These are phyloP conservation scores for Gila robusta DNA, from an alignment of 2,797 vertebrate species.

Conservation along the genomic window DNA sequence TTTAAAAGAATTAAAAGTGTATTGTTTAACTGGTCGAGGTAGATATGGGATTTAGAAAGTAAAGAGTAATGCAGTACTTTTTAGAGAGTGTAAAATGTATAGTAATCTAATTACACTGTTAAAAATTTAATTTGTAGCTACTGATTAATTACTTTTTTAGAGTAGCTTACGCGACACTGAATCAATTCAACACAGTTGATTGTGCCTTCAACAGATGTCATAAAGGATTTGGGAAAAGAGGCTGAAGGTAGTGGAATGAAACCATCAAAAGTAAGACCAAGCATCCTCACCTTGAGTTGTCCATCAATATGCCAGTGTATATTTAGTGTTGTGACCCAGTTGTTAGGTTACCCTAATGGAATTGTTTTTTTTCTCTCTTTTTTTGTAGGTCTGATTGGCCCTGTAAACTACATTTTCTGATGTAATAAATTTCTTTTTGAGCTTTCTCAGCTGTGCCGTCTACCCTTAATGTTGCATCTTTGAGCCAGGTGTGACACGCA, in stretches of 20 bases:
- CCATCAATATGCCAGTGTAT: background rate
- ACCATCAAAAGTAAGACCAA: slow-evolving; percentile 49
- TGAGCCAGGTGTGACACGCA: no score
- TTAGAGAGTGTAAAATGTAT: background rate
- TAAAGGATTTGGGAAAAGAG: slow-evolving; percentile 39
- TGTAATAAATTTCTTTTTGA: rapidly evolving
- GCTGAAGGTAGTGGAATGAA: slow-evolving; percentile 26
- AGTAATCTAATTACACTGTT: background rate
- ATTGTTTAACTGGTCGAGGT: background rate
- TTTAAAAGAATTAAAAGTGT: background rate
- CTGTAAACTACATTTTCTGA: background rate
- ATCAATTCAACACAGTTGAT: background rate
- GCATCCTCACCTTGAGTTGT: background rate
- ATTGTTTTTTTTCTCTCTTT: background rate
- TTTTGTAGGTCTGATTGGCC: background rate
- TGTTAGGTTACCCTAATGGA: background rate
- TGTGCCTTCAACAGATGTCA: slow-evolving; percentile 17
- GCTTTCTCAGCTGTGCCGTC: background rate
- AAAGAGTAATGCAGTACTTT: background rate
- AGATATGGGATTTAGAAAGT: background rate
- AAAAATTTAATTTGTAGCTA: background rate
- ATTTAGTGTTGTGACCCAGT: background rate
- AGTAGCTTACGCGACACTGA: background rate
- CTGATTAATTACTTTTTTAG: background rate
- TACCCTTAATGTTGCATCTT: no score